Evolutionary conservation across 2,113 vertebrate genomes (phyloP).

Genomic region (Amphiprion ocellaris): DNA sequence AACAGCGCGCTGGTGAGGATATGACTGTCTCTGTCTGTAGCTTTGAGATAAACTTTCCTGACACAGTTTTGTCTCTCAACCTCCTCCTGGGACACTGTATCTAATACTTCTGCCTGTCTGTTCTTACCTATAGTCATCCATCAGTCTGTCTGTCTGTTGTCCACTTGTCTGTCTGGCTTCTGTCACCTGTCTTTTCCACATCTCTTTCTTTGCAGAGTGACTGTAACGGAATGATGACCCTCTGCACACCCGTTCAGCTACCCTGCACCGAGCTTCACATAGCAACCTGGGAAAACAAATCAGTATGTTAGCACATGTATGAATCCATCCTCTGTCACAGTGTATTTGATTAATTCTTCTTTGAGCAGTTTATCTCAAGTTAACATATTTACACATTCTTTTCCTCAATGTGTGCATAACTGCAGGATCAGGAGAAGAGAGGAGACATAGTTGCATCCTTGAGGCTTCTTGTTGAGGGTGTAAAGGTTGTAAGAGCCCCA

Average conservation of each 20-base stretch:
- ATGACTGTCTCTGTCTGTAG: neutral
- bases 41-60: conserved; percentile 5
- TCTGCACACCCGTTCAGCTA: conserved; percentile 68
- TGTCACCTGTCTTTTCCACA: conserved; percentile 31
- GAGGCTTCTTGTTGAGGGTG: conserved; percentile 65
- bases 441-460: conserved; percentile 76
- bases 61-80: neutral
- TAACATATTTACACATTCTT: conserved; percentile 5
- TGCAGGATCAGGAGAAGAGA: conserved; percentile 73
- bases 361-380: neutral
- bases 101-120: neutral
- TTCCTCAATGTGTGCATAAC: conserved; percentile 25
- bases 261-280: conserved; percentile 71
- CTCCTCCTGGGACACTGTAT: neutral
- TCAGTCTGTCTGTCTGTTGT: conserved; percentile 14
- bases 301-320: conserved; percentile 65
- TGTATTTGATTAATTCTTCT: neutral
- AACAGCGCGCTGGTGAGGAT: conserved; percentile 71
- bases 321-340: neutral
- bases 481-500: conserved; percentile 50
- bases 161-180: conserved; percentile 4
- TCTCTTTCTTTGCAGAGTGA: conserved; percentile 59
- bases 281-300: conserved; percentile 76
- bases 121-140: conserved; percentile 16
- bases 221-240: conserved; percentile 53